Conservation (phyloP, 2,113 vertebrate species). For the Propithecus coquereli region DNA sequence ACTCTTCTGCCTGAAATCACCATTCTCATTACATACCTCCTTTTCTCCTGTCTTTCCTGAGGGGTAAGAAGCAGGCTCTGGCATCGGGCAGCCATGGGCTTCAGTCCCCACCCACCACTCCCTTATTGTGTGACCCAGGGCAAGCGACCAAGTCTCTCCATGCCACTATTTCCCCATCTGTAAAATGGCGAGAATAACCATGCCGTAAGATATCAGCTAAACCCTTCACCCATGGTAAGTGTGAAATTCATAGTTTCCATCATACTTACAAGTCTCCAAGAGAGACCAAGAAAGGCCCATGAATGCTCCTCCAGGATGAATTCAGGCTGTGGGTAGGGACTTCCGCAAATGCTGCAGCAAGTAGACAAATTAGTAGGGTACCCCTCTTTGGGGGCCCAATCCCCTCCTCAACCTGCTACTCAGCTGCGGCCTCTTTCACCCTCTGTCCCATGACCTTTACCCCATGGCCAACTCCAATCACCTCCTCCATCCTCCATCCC, state of each 20-base stretch:
- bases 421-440: background rate
- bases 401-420: background rate
- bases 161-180: background rate
- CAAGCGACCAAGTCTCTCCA: background rate
- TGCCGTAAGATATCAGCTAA: background rate
- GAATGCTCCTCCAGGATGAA: background rate
- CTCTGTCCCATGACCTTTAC: background rate
- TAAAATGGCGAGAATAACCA: background rate
- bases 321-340: background rate
- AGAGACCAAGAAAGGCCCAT: background rate
- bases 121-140: background rate
- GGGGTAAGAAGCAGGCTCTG: background rate
- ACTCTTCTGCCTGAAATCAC: background rate
- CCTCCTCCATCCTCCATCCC: background rate
- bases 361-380: background rate
- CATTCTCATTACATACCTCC: background rate
- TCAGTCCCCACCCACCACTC: background rate
- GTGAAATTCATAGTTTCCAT: background rate
- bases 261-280: background rate
- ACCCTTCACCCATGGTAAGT: background rate
- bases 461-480: background rate
- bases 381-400: background rate
- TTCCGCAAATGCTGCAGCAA: background rate
- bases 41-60: background rate
- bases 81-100: background rate